A percentile compares a stretch with the other conserved stretches of the same genome.
Conservation (phyloP, 2,888 invertebrate species). For the Iphiclides podalirius region DNA sequence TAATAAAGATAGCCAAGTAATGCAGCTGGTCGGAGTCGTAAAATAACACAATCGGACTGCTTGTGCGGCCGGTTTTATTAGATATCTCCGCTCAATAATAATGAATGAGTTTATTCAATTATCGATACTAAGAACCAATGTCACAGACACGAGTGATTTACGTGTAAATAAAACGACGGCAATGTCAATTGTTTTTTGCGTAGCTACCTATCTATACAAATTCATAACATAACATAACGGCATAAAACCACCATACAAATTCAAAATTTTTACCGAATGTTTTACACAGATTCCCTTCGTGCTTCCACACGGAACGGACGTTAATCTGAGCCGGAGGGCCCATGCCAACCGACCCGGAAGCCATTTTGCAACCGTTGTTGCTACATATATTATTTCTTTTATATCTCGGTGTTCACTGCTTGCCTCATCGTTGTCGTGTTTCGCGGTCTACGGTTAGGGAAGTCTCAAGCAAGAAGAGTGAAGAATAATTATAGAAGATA, state of each 20-base stretch:
- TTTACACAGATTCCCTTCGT: too few species aligned
- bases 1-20: slow-evolving; percentile 60
- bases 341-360: too few species aligned
- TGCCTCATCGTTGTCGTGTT: too few species aligned
- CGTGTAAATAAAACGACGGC: slow-evolving; percentile 26
- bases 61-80: slow-evolving; percentile 66
- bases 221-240: background rate
- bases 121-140: slow-evolving; percentile 68
- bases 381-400: too few species aligned
- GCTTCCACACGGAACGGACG: too few species aligned
- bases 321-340: too few species aligned
- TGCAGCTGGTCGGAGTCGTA: slow-evolving; percentile 71
- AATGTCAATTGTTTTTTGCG: slow-evolving; percentile 22
- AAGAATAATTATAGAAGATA: too few species aligned
- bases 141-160: slow-evolving; percentile 65
- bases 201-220: slow-evolving; percentile 5
- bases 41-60: slow-evolving; percentile 63
- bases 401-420: too few species aligned
- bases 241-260: background rate
- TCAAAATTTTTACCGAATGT: background rate
- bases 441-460: too few species aligned
- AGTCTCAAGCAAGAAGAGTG: too few species aligned
- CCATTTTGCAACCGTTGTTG: too few species aligned
- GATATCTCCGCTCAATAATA: slow-evolving; percentile 47
- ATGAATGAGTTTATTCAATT: slow-evolving; percentile 77